A percentile compares a stretch with the other conserved stretches of the same genome.
Conservation (phyloP, 2,797 vertebrate genomes). For the Anguilla obscura region DNA sequence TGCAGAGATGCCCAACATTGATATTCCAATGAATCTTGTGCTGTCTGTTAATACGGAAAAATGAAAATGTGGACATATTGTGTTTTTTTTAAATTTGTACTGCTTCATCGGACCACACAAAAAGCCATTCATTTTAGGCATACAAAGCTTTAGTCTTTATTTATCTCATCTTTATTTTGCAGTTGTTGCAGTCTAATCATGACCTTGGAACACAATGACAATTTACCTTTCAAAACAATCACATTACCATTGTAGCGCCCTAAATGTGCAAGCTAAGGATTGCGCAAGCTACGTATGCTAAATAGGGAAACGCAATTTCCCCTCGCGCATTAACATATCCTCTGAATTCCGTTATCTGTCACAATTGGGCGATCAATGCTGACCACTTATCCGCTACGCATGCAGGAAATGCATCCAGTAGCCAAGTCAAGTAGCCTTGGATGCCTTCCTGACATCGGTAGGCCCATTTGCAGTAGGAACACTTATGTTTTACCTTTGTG, state of each 20-base stretch:
- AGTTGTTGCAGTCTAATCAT: slow-evolving; percentile 58
- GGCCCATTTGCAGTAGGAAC: slow-evolving; percentile 65
- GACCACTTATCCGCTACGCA: slow-evolving; percentile 71
- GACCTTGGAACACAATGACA: slow-evolving; percentile 61
- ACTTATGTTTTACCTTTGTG: slow-evolving; percentile 44
- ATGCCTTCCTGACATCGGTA: slow-evolving; percentile 68
- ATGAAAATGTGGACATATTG: slow-evolving; percentile 19
- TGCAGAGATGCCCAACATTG: neutral
- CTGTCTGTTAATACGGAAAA: neutral
- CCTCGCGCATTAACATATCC: slow-evolving; percentile 76
- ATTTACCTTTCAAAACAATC: slow-evolving; percentile 67
- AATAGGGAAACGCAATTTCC: slow-evolving; percentile 74
- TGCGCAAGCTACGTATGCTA: slow-evolving; percentile 74
- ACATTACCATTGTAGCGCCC: slow-evolving; percentile 71
- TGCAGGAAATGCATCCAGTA: slow-evolving; percentile 59
- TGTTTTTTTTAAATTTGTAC: slow-evolving; percentile 22
- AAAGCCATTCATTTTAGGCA: slow-evolving; percentile 24
- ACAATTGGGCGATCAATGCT: slow-evolving; percentile 72
- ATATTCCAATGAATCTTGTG: neutral
- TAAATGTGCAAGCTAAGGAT: slow-evolving; percentile 60
- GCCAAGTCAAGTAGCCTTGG: slow-evolving; percentile 80
- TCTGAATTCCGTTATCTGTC: slow-evolving; percentile 77
- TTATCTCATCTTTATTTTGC: slow-evolving; percentile 43
- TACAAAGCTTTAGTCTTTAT: slow-evolving; percentile 53
- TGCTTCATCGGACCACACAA: neutral